Conservation (phyloP, 1,140 invertebrate species). For the Drosophila ercepeae region DNA sequence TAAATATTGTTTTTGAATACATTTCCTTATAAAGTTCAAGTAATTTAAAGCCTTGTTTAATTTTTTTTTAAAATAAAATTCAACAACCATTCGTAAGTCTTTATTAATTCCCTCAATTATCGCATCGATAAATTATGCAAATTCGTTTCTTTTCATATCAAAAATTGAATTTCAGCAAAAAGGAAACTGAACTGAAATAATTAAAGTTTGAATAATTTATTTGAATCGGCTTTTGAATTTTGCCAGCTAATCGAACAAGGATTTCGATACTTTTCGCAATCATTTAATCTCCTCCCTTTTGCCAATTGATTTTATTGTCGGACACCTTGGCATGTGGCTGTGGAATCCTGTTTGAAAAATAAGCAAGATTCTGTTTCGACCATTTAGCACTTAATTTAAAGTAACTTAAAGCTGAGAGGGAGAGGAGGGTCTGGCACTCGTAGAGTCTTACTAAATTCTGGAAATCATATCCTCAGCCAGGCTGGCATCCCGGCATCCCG, state of each 20-base stretch:
- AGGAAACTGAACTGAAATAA: not conserved
- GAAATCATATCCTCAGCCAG: constrained; percentile 1
- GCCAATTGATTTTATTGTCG: constrained; percentile 8
- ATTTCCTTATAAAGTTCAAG: too few relatives aligned
- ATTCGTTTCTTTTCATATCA: not conserved
- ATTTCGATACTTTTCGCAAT: not conserved
- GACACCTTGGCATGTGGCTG: not conserved
- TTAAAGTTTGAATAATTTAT: not conserved
- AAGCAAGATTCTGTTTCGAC: constrained; percentile 2
- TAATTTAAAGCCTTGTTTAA: too few relatives aligned
- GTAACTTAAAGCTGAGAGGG: constrained; percentile 29
- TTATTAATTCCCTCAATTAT: not conserved
- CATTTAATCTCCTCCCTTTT: not conserved
- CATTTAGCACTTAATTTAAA: constrained; percentile 63
- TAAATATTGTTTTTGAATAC: too few relatives aligned
- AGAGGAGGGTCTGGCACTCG: not conserved
- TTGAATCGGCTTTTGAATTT: not conserved
- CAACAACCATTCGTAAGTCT: not conserved
- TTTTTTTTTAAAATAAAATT: too few relatives aligned
- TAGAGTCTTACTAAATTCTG: not conserved
- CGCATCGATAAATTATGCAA: not conserved
- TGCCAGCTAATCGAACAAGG: not conserved
- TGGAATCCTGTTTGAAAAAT: not conserved
- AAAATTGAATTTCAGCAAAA: not conserved
- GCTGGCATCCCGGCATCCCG: not conserved